phyloP scores from a whole-genome alignment of 2,113 vertebrate genomes.

The Tupaia chinensis region DNA sequence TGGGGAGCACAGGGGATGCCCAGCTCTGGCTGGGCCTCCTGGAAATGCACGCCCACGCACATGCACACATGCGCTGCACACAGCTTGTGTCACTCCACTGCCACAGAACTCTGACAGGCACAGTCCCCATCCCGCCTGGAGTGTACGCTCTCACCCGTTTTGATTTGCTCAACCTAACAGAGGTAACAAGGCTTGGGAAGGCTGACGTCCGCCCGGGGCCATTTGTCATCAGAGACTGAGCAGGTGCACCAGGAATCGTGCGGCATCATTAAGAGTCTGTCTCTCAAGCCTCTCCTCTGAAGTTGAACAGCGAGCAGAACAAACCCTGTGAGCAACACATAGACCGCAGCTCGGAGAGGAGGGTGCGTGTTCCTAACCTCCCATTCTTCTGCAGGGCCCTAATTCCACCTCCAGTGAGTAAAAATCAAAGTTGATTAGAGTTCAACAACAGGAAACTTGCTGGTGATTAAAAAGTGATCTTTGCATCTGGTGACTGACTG shows the following conservation, averaged over 20 bases:
- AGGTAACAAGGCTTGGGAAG: neutral
- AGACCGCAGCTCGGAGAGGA: accelerated
- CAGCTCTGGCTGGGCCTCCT: neutral
- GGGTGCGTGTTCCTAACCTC: accelerated
- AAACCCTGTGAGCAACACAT: accelerated
- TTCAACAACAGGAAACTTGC: neutral
- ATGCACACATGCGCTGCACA: accelerated
- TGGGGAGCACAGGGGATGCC: accelerated
- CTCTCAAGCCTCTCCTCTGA: accelerated
- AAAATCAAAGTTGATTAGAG: neutral
- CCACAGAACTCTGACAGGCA: neutral
- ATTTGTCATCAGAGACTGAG: accelerated
- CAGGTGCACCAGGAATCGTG: accelerated
- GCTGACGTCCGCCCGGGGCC: accelerated
- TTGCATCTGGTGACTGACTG: accelerated
- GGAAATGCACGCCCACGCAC: accelerated
- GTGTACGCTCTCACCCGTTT: conserved; percentile 48
- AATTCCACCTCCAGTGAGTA: neutral
- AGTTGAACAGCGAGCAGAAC: too few species aligned
- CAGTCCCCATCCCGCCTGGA: neutral
- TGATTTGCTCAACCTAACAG: neutral
- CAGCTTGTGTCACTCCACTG: accelerated
- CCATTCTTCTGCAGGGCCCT: accelerated
- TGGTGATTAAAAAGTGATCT: neutral
- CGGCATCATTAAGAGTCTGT: accelerated